phyloP scores from a whole-genome alignment of 2,797 vertebrate species.

The Gephyroberyx darwinii region DNA sequence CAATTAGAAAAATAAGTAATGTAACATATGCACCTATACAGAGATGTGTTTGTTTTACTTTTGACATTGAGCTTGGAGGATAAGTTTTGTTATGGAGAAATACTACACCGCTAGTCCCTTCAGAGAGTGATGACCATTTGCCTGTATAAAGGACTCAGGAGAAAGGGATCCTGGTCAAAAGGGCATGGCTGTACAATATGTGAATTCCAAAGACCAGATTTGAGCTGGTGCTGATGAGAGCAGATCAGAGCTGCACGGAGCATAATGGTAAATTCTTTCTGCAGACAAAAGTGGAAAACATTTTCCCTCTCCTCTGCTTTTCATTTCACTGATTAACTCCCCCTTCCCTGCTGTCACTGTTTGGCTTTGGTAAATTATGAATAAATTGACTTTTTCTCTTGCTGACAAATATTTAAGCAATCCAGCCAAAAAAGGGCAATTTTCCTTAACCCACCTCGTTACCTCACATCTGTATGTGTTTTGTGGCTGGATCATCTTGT shows the following conservation, averaged over 20 bases:
- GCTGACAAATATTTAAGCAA: conserved; percentile 72
- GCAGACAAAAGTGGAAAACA: conserved; percentile 55
- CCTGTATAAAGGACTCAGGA: conserved; percentile 35
- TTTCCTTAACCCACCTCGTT: conserved; percentile 63
- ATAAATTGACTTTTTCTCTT: conserved; percentile 72
- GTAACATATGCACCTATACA: conserved; percentile 81
- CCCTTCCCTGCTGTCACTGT: conserved; percentile 64
- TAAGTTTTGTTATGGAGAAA: conserved; percentile 42
- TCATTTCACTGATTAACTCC: conserved; percentile 65
- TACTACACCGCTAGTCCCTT: conserved; percentile 1
- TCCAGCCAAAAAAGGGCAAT: conserved; percentile 61
- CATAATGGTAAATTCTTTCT: conserved; percentile 48
- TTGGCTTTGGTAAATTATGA: conserved; percentile 75
- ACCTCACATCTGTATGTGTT: conserved; percentile 67
- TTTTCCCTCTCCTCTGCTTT: conserved; percentile 60
- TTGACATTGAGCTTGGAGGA: conserved; percentile 75
- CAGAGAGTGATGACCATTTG: conserved; percentile 20
- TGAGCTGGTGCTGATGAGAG: conserved; percentile 52
- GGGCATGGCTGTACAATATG: conserved; percentile 30
- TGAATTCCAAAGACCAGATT: conserved; percentile 52
- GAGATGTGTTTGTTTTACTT: conserved; percentile 76
- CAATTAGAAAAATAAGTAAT: conserved; percentile 84
- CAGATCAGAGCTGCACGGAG: conserved; percentile 51
- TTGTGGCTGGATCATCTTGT: conserved; percentile 69
- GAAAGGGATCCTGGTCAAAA: conserved; percentile 44